Evolutionary conservation across 2,797 vertebrate genomes (phyloP).

Genomic region (Lepilemur septentrionalis): DNA sequence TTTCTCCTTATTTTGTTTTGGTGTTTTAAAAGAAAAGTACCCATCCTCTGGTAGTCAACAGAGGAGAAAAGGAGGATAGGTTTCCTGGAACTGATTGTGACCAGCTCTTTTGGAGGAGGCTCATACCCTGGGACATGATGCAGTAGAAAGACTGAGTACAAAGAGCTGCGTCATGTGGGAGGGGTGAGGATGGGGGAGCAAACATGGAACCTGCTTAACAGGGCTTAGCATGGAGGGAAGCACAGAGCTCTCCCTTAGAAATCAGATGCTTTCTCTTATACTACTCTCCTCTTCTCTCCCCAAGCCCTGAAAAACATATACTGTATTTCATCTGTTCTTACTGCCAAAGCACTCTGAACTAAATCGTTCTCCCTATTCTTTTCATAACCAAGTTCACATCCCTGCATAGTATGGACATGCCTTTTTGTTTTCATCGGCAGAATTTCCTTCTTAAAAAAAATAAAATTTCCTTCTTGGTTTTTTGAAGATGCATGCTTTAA

Average conservation of each 20-base stretch:
- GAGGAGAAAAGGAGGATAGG: too few species aligned
- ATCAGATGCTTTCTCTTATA: background rate
- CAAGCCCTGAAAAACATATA: fast-evolving
- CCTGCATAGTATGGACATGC: too few species aligned
- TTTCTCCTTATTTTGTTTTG: background rate
- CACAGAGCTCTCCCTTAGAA: background rate
- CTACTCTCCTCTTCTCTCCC: background rate
- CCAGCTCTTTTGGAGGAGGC: background rate
- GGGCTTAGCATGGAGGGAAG: background rate
- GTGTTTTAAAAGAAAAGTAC: background rate
- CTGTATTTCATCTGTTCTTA: background rate
- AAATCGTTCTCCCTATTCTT: background rate
- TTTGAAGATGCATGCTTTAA: background rate
- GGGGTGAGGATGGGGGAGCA: fast-evolving
- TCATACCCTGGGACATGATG: background rate
- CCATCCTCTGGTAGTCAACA: background rate
- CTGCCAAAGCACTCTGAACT: background rate
- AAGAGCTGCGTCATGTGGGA: background rate
- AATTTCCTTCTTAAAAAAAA: background rate
- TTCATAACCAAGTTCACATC: background rate
- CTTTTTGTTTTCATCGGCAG: background rate
- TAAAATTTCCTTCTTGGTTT: background rate
- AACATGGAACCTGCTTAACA: background rate
- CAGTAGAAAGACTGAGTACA: background rate
- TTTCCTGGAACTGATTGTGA: background rate